Base-by-base conservation (phyloP, 2,888 invertebrate genomes). In the Lysandra coridon region DNA sequence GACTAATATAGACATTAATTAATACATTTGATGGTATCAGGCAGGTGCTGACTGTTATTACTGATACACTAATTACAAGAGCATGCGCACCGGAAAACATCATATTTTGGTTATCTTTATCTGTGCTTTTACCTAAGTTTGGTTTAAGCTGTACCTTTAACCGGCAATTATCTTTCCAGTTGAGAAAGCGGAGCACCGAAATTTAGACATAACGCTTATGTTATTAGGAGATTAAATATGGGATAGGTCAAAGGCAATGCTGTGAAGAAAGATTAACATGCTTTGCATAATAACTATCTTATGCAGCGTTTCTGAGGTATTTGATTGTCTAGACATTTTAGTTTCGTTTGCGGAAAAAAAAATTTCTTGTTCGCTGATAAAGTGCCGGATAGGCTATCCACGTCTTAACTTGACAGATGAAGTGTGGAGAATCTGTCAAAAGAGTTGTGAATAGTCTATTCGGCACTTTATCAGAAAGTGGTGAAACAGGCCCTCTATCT, bases 111-210 rank as follows among this genome's bases (percentile, higher is more conserved):
- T 64, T 17, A 57, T 57, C 57, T 64, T 7, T 10, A 64, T 12
- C 64, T 12, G 30, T 23, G 64, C 64, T 64, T 64, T 64, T 64
- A 64, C 30, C 62, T 30, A 30, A 1, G 49, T 64, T 64, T 4
- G 30, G 30, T 64, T 64, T 62, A 62, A 62, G 23, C 6, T 23
- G 62, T 62, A 23, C 23, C 23, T 62, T 62, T 62, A 62, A 62
- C 23, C 30, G 2, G 64, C 64, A 64, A 64, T 64, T 64, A 64
- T 12, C 64, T 64, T 64, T 64, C 64, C 64, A 64, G 30, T 64
- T 30, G 64, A 64, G 30, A 7, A 64, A 30, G 4, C 30, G 23
- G 10, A 12, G 30, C 64, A 64, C 30, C 64, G 64, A 64, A 12
- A 64, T 64, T 64, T 30, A 64, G 64, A 64, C 64, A 64, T 64